These are phyloP conservation scores for Lutraria lutraria DNA, from an alignment of 2,888 invertebrate species.

Conservation along the genomic window DNA sequence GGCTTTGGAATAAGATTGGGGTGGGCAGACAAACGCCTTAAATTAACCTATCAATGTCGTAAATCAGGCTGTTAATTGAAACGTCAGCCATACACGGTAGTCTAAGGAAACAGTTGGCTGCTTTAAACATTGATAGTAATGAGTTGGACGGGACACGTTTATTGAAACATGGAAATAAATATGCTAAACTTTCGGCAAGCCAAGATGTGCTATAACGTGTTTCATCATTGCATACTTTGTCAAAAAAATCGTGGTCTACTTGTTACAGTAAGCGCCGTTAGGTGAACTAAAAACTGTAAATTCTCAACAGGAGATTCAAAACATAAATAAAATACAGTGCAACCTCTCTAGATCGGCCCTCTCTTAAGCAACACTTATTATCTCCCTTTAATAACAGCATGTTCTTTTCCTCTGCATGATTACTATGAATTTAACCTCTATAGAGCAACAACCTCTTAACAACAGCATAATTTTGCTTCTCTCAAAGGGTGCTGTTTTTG, in stretches of 20 bases:
- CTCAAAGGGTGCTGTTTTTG: too few species aligned
- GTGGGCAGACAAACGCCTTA: constrained; percentile 31
- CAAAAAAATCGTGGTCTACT: neutral
- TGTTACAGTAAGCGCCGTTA: too few species aligned
- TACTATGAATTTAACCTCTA: too few species aligned
- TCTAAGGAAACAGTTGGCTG: neutral
- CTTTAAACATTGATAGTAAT: neutral
- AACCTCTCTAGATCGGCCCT: too few species aligned
- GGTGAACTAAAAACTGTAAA: too few species aligned
- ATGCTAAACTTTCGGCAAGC: neutral
- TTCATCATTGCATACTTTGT: neutral
- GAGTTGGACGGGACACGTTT: neutral
- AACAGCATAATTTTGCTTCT: too few species aligned
- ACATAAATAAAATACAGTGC: too few species aligned
- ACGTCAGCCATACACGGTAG: constrained; percentile 7
- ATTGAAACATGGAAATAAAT: neutral
- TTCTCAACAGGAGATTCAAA: too few species aligned
- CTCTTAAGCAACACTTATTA: too few species aligned
- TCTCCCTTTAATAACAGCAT: too few species aligned
- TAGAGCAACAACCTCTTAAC: too few species aligned
- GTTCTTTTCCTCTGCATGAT: too few species aligned
- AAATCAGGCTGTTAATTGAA: constrained; percentile 42
- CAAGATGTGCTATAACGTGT: neutral
- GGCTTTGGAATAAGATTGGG: constrained; percentile 36
- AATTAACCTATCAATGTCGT: constrained; percentile 20